These are phyloP conservation scores for Calameuta filiformis DNA, from an alignment of 2,888 invertebrate species.

Conservation along the genomic window DNA sequence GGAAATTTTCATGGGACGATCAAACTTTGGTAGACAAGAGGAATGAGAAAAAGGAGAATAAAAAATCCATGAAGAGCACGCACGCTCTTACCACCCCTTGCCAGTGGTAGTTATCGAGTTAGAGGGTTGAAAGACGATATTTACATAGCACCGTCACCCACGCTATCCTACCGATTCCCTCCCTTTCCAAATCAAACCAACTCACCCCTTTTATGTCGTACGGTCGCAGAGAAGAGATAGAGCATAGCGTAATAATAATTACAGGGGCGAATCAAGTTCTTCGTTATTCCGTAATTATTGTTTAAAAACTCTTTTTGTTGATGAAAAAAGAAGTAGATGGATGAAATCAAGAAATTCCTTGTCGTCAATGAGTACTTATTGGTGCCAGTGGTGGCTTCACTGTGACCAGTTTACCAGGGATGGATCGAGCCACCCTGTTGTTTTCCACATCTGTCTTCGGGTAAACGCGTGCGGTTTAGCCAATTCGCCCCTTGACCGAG, in stretches of 20 bases:
- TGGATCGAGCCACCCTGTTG: slow-evolving; percentile 31
- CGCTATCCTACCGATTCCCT: background rate
- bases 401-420: background rate
- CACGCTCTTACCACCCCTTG: background rate
- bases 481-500: slow-evolving; percentile 65
- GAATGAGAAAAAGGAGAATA: background rate
- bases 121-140: slow-evolving; percentile 21
- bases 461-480: slow-evolving; percentile 60
- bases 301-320: background rate
- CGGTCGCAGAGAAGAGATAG: background rate
- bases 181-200: background rate
- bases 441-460: slow-evolving; percentile 60
- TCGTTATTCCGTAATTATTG: background rate
- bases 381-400: background rate
- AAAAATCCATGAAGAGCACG: background rate
- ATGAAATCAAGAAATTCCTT: background rate
- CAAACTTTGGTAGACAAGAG: background rate
- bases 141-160: slow-evolving; percentile 15
- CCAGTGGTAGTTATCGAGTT: slow-evolving; percentile 16
- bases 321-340: background rate
- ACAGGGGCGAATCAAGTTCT: background rate
- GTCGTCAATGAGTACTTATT: background rate
- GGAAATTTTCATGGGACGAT: background rate
- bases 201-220: background rate
- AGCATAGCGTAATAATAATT: background rate